These are phyloP conservation scores for Coecobrya sp. DNA, from an alignment of 2,888 invertebrate genomes.

Conservation along the genomic window DNA sequence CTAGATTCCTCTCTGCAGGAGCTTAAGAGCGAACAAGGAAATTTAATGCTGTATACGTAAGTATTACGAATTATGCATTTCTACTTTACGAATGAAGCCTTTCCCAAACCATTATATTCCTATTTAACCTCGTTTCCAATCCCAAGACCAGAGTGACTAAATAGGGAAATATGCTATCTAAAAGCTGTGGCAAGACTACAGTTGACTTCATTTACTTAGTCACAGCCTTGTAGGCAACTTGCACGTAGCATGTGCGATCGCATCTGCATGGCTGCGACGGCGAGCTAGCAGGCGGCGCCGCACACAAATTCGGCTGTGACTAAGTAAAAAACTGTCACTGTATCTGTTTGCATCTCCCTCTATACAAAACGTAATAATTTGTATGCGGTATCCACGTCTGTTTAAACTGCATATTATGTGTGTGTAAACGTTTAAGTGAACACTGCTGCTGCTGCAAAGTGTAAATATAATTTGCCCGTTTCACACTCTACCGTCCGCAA, in stretches of 20 bases:
- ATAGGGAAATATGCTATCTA: too few relatives aligned
- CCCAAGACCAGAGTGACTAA: too few relatives aligned
- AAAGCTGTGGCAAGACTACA: too few relatives aligned
- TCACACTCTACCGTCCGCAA: neutral
- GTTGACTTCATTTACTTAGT: too few relatives aligned
- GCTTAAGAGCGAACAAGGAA: conserved; percentile 16
- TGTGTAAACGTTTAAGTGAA: too few relatives aligned
- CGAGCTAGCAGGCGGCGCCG: too few relatives aligned
- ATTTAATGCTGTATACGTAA: neutral
- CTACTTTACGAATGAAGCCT: neutral
- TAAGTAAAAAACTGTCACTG: too few relatives aligned
- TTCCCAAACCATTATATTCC: conserved; percentile 32
- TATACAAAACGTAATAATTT: neutral
- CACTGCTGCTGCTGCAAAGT: neutral
- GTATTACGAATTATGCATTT: neutral
- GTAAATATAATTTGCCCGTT: conserved; percentile 32
- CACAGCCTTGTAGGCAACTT: too few relatives aligned
- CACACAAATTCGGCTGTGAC: too few relatives aligned
- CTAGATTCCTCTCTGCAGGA: neutral
- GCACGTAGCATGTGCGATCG: too few relatives aligned
- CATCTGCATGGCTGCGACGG: too few relatives aligned
- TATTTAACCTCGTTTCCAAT: conserved; percentile 46
- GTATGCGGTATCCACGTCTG: neutral
- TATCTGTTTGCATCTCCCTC: neutral
- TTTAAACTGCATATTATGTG: too few relatives aligned